Evolutionary conservation across 2,113 vertebrate species (phyloP), one percentile per base, ranked within the genome.

Genomic region (Anarhynchus alexandrinus): DNA sequence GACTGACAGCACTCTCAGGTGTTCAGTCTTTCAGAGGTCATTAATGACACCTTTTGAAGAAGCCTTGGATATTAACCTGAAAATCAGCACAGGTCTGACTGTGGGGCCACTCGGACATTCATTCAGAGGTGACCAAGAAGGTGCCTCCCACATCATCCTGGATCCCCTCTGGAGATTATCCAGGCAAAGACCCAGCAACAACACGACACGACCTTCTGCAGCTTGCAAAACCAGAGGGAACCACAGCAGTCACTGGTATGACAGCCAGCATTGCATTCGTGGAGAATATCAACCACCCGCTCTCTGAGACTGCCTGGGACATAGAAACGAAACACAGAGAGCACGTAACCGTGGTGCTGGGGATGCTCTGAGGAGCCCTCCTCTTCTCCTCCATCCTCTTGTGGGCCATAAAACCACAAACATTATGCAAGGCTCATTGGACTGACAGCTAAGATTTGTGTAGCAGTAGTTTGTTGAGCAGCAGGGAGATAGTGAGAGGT

Each of bases 401-500:
- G 49, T 21, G 36, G 69, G 62, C n/a, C 36, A 42, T 40, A 90
- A 93, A 94, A 9, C 79, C 54, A 87, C 65, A 81, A 89, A 80
- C 62, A 90, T 59, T 73, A 83, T 32, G 36, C 78, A 96, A 59
- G 58, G 73, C 86, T 91, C 55, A 88, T 29, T 80, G 86, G 88
- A 83, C 69, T 86, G 83, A 87, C 83, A 94, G 77, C 64, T 80
- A 78, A 64, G 80, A 89, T 92, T 94, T 85, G 82, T 83, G 79
- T 45, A 45, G 57, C 51, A 7, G 26, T 71, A 27, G 5, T 67
- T 88, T 67, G 62, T 15, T 80, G 82, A 92, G 88, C 65, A 94
- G 55, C 87, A 66, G 72, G 23, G 57, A 88, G 55, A 64, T 2
- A 65, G 32, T 6, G n/a, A 92, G 72, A 90, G 36, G 74, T 40